phyloP scores from a whole-genome alignment of 2,797 vertebrate genomes.

The Helicolenus hilgendorfi region DNA sequence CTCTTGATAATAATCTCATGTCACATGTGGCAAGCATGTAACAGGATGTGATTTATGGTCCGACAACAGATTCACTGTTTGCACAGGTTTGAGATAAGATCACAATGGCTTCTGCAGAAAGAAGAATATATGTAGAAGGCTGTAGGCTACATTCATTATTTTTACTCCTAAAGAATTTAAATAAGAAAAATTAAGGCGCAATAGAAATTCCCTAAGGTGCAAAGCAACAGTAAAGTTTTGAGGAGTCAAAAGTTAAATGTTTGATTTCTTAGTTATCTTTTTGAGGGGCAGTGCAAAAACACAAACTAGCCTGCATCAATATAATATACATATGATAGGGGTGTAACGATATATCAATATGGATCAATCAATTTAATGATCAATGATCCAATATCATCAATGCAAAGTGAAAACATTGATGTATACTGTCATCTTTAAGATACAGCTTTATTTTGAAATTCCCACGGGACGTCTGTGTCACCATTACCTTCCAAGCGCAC shows the following conservation, averaged over 20 bases:
- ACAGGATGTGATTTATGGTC: conserved; percentile 40
- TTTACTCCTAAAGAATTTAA: background rate
- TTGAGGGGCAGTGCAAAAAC: background rate
- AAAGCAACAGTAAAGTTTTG: background rate
- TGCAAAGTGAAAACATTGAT: too few species aligned
- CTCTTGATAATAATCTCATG: conserved; percentile 17
- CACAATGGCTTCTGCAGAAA: conserved; percentile 14
- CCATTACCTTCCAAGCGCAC: too few species aligned
- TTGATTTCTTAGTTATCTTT: background rate
- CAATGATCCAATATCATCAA: too few species aligned
- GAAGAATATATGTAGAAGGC: background rate
- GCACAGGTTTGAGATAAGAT: conserved; percentile 6
- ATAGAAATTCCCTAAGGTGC: background rate
- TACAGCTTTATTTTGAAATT: too few species aligned
- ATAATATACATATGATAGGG: background rate
- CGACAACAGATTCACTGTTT: conserved; percentile 22
- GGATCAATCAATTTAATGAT: too few species aligned
- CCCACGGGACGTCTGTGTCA: too few species aligned
- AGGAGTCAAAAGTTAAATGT: background rate
- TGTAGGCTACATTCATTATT: background rate
- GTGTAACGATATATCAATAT: too few species aligned
- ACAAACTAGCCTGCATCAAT: background rate
- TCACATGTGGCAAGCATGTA: conserved; percentile 15
- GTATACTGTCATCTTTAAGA: too few species aligned
- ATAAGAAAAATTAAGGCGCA: conserved; percentile 6